Base-by-base conservation (phyloP, 2,888 invertebrate species). In the Argynnis bischoffii region DNA sequence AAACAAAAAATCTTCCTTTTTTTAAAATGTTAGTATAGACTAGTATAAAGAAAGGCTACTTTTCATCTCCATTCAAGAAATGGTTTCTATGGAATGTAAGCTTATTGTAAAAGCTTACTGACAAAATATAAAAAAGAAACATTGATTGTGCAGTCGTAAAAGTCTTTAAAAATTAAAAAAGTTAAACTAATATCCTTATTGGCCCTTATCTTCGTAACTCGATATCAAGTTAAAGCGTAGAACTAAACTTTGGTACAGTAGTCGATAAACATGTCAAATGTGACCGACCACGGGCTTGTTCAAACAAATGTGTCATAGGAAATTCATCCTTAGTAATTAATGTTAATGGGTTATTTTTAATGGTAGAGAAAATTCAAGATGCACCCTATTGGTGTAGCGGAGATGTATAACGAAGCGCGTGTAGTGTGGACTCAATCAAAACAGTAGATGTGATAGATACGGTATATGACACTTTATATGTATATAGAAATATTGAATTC, bases 341-440 rank as follows among this genome's bases (percentile, higher is more conserved):
- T 2, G 0, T 0, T 14, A 72, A 76, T 56, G 69, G 76, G 71
- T 63, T 15, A 69, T 56, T 72, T 72, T 77, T 14, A 54, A 18
- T 14, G 63, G 66, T 6, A 16, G 3, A 14, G 6, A 6, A 1
- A 11, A 4, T 35, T 26, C 46, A 55, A n/a, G 63, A 66, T 74
- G 66, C 64, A 75, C 64, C 66, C 69, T 75, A 74, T 31, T 67
- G 55, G 63, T n/a, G 64, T 67, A 66, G 77, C 74, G 69, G 77
- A 83, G 82, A 82, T 84, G 83, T 81, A 81, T 81, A 82, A 83
- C 82, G 81, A 79, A 81, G 79, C 71, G 74, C 79, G 79, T 79
- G 81, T 83, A 83, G 80, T 81, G 82, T 82, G 78, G 81, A 82
- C 81, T 82, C 82, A 81, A 85, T 85, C 84, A 83, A 78, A 83